phyloP scores from a whole-genome alignment of 2,888 invertebrate genomes.

The Lumbricus terrestris region DNA sequence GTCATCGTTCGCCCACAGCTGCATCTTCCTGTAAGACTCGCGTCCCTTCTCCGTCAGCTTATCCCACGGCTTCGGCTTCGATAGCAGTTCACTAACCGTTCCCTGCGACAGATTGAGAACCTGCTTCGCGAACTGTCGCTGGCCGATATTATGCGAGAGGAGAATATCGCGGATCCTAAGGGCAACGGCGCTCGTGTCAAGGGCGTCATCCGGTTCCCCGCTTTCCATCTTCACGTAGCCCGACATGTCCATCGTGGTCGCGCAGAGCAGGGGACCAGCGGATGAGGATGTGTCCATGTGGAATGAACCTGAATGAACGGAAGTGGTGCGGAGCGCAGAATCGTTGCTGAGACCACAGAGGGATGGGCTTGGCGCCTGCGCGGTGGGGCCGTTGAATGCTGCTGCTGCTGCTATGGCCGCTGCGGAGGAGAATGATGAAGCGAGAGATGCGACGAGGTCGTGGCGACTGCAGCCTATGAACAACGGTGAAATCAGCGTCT shows the following conservation, averaged over 20 bases:
- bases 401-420: neutral
- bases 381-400: neutral
- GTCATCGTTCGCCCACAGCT: conserved; percentile 98
- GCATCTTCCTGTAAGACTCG: conserved; percentile 98
- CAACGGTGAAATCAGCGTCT: neutral
- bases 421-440: neutral
- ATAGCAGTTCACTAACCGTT: conserved; percentile 94
- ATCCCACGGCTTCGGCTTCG: conserved; percentile 99
- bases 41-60: conserved; percentile 98
- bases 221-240: neutral
- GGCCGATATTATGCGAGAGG: conserved; percentile 96
- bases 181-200: conserved; percentile 90
- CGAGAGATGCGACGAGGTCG: neutral
- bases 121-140: conserved; percentile 96
- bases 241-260: neutral
- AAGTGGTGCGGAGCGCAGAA: neutral
- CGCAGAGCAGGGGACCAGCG: neutral
- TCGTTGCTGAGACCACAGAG: neutral
- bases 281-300: neutral
- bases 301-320: neutral
- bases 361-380: neutral
- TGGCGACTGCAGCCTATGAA: neutral
- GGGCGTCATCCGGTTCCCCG: conserved; percentile 43
- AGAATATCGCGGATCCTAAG: conserved; percentile 87
- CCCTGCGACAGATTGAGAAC: conserved; percentile 92